A percentile compares a stretch with the other conserved stretches of the same genome.
Evolutionary conservation across 2,888 invertebrate genomes (phyloP).

Genomic region (Sympetrum striolatum): DNA sequence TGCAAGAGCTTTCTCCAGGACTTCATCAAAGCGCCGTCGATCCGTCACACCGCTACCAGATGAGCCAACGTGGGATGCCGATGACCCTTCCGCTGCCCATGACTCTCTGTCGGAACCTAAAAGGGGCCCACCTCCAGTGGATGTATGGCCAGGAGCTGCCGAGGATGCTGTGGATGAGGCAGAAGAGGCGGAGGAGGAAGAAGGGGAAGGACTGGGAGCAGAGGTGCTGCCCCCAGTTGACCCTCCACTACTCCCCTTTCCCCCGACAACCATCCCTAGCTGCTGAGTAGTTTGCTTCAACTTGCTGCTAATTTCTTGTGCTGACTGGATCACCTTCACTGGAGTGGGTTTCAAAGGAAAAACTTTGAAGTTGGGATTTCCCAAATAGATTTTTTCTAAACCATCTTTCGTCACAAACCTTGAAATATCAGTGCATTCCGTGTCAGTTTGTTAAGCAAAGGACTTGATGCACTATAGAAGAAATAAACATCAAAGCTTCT

Average conservation of each 20-base stretch:
- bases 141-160: neutral
- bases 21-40: slow-evolving; percentile 66
- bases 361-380: neutral
- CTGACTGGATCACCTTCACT: slow-evolving; percentile 34
- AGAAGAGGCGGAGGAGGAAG: slow-evolving; percentile 37
- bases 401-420: neutral
- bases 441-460: neutral
- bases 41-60: slow-evolving; percentile 67
- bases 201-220: slow-evolving; percentile 48
- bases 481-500: neutral
- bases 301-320: slow-evolving; percentile 37
- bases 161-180: slow-evolving; percentile 14
- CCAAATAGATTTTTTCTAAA: neutral
- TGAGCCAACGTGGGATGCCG: slow-evolving; percentile 56
- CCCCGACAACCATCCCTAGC: slow-evolving; percentile 38
- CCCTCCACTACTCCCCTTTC: slow-evolving; percentile 25
- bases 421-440: neutral
- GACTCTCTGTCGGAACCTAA: slow-evolving; percentile 19
- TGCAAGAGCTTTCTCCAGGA: slow-evolving; percentile 84
- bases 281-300: slow-evolving; percentile 38
- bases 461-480: neutral
- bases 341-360: slow-evolving; percentile 19
- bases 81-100: neutral
- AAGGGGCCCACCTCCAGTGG: neutral
- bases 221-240: neutral